These are phyloP conservation scores for Pyrrhia umbra DNA, from an alignment of 2,888 invertebrate genomes.

Conservation along the genomic window DNA sequence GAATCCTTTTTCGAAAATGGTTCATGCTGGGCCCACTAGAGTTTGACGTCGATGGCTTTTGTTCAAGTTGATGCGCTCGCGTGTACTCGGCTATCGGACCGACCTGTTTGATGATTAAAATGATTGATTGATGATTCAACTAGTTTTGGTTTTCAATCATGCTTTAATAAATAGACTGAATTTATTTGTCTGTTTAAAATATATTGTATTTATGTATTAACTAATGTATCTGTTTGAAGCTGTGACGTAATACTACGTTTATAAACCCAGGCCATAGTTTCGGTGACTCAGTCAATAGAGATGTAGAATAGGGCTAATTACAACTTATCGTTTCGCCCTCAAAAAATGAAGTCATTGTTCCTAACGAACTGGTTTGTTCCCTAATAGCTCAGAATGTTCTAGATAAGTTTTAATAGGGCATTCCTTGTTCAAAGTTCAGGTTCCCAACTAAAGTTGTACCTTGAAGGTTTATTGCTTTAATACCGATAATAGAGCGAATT, in stretches of 20 bases:
- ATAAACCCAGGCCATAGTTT: background rate
- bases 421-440: conserved; percentile 39
- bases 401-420: conserved; percentile 53
- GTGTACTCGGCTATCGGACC: conserved; percentile 3
- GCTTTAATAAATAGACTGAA: background rate
- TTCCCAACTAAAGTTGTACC: conserved; percentile 21
- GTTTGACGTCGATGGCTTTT: conserved; percentile 22
- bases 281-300: background rate
- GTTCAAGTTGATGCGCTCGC: background rate
- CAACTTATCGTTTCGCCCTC: background rate
- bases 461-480: conserved; percentile 24
- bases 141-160: background rate
- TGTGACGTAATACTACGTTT: background rate
- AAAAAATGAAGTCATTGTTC: conserved; percentile 29
- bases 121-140: background rate
- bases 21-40: too few species aligned
- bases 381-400: conserved; percentile 51
- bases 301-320: background rate
- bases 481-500: conserved; percentile 7
- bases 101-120: background rate
- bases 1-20: too few species aligned
- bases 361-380: conserved; percentile 45
- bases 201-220: background rate
- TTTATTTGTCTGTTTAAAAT: background rate
- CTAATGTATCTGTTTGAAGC: background rate